Percentiles rank a stretch among this genome's conserved stretches.
These are phyloP conservation scores for Melierax canorus DNA, from an alignment of 2,113 vertebrate genomes.

Conservation along the genomic window DNA sequence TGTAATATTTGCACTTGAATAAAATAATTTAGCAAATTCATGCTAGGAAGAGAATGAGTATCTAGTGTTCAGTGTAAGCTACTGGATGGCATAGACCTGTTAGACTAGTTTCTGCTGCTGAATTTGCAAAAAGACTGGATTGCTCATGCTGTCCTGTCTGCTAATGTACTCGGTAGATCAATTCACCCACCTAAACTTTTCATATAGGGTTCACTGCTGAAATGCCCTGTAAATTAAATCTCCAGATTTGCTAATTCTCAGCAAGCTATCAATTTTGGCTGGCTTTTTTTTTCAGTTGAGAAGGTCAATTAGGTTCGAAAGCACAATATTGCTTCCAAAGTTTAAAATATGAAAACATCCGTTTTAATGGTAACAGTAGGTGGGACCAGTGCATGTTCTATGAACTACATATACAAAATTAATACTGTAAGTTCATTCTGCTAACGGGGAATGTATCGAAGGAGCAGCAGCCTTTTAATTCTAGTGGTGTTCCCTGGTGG, in stretches of 20 bases:
- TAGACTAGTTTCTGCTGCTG: background rate
- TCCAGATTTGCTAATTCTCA: background rate
- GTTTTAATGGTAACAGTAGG: background rate
- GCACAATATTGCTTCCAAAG: background rate
- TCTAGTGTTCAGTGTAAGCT: background rate
- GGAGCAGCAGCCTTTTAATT: background rate
- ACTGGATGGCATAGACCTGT: background rate
- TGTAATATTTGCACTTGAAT: background rate
- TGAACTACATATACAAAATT: background rate
- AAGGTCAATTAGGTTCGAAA: background rate
- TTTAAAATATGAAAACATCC: background rate
- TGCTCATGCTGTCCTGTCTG: background rate
- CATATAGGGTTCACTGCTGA: background rate
- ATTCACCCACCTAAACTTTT: background rate
- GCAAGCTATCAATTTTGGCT: background rate
- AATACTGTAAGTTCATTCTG: background rate
- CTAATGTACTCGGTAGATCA: background rate
- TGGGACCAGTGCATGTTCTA: background rate
- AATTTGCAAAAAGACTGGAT: background rate
- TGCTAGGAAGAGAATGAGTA: background rate
- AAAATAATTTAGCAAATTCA: background rate
- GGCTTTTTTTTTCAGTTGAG: background rate
- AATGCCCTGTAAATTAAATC: background rate
- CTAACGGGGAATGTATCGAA: background rate
- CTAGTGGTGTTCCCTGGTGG: background rate